A percentile compares a stretch with the other conserved stretches of the same genome.
Evolutionary conservation across 2,888 invertebrate genomes (phyloP).

Genomic region (Pogonocherus hispidulus): DNA sequence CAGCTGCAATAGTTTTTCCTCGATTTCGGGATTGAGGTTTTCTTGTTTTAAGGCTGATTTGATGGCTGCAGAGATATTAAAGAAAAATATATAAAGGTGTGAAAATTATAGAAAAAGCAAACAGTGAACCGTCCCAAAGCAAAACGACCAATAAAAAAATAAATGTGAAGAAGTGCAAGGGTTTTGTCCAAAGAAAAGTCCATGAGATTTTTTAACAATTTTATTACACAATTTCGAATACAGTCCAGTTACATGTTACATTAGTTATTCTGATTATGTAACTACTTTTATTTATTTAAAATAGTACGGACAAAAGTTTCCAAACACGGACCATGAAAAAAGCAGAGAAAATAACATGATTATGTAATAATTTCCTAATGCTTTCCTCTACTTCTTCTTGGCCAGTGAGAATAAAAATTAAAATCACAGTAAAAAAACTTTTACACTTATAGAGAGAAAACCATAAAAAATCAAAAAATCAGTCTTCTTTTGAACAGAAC

Average conservation of each 20-base stretch:
- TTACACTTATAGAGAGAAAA: slow-evolving; percentile 27
- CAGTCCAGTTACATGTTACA: slow-evolving; percentile 55
- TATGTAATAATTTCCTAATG: background rate
- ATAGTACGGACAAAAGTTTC: slow-evolving; percentile 50
- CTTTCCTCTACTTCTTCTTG: slow-evolving; percentile 33
- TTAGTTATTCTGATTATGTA: slow-evolving; percentile 46
- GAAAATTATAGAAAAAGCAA: slow-evolving; percentile 47
- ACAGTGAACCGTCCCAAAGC: slow-evolving; percentile 58
- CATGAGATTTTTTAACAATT: slow-evolving; percentile 53
- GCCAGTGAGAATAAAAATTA: slow-evolving; percentile 27
- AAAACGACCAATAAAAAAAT: slow-evolving; percentile 62
- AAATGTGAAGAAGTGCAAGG: slow-evolving; percentile 60
- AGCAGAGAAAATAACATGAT: slow-evolving; percentile 20
- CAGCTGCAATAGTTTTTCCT: slow-evolving; percentile 89
- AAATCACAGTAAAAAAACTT: slow-evolving; percentile 33
- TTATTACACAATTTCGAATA: slow-evolving; percentile 58
- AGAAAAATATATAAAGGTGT: slow-evolving; percentile 47
- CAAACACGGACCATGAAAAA: slow-evolving; percentile 37
- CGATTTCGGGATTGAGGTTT: slow-evolving; percentile 92
- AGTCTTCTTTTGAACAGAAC: slow-evolving; percentile 48
- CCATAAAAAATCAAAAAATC: slow-evolving; percentile 46
- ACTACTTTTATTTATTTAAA: slow-evolving; percentile 41
- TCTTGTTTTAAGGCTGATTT: slow-evolving; percentile 93
- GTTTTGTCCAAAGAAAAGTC: slow-evolving; percentile 58
- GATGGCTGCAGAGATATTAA: slow-evolving; percentile 76